These are phyloP conservation scores for Cryptocephalus moraei DNA, from an alignment of 2,888 invertebrate species.

Conservation along the genomic window DNA sequence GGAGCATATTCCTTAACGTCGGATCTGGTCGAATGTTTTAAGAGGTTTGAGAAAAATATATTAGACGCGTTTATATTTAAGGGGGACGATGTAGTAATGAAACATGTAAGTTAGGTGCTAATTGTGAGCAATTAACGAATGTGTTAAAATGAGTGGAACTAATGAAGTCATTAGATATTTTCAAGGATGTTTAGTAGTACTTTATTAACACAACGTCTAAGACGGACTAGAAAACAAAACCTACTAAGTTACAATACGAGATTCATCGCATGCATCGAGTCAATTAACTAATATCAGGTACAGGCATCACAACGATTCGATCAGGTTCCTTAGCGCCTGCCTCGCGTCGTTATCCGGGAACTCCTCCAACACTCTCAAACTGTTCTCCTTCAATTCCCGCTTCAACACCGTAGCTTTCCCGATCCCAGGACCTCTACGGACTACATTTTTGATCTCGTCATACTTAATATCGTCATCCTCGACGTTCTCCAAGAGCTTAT, in stretches of 20 bases:
- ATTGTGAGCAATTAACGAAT: no score
- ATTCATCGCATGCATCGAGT: neutral
- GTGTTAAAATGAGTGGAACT: no score
- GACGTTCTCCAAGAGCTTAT: conserved; percentile 52
- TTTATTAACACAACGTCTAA: neutral
- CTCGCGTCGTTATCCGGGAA: conserved; percentile 72
- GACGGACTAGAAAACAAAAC: neutral
- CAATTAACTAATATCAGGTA: no score
- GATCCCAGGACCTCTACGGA: conserved; percentile 52
- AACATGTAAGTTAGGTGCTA: no score
- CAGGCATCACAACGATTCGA: conserved; percentile 43
- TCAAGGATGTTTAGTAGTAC: neutral
- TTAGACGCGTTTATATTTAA: no score
- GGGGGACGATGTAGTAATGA: no score
- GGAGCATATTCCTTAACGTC: no score
- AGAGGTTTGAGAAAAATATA: no score
- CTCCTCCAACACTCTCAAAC: conserved; percentile 58
- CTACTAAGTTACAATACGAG: neutral
- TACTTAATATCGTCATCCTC: conserved; percentile 51
- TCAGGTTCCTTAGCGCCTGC: conserved; percentile 72
- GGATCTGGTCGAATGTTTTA: no score
- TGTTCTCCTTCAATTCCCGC: conserved; percentile 58
- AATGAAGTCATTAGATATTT: no score
- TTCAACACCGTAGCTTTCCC: conserved; percentile 60
- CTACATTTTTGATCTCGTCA: conserved; percentile 35